Conservation (phyloP, 1,140 invertebrate genomes). For the Neoseiulus cucumeris region DNA sequence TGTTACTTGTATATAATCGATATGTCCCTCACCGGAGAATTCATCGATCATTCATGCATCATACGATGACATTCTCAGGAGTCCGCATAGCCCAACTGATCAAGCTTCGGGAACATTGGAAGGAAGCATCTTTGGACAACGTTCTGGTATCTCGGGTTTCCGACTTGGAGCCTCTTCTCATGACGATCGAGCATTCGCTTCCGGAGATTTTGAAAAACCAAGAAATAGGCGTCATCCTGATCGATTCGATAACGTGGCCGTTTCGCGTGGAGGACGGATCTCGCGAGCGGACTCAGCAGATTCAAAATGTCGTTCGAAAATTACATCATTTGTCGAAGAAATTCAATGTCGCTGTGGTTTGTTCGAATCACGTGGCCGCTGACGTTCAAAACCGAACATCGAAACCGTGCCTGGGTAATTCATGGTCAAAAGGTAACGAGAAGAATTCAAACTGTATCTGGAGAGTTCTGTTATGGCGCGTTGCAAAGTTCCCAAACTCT, state of each 20-base stretch:
- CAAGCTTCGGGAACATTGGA: not conserved
- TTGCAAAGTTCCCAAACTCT: not conserved
- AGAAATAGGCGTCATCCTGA: not conserved
- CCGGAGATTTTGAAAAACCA: not conserved
- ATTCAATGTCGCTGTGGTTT: not conserved
- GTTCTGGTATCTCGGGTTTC: not conserved
- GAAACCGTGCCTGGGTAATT: not conserved
- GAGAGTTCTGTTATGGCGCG: not conserved
- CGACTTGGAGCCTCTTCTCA: not conserved
- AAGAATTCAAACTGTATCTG: not conserved
- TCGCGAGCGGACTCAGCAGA: not conserved
- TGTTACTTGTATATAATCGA: not conserved
- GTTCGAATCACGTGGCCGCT: not conserved
- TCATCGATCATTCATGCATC: not conserved
- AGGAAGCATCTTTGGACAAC: not conserved
- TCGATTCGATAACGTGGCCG: slow-evolving; percentile 6
- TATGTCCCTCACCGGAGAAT: no score
- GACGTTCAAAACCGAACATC: not conserved
- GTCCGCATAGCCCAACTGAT: not conserved
- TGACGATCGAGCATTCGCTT: not conserved
- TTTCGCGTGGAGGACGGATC: not conserved
- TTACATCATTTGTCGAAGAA: not conserved
- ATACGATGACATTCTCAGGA: not conserved
- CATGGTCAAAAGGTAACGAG: slow-evolving; percentile 3
- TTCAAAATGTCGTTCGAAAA: not conserved